phyloP scores from a whole-genome alignment of 2,888 invertebrate species.

The Therioaphis trifolii region DNA sequence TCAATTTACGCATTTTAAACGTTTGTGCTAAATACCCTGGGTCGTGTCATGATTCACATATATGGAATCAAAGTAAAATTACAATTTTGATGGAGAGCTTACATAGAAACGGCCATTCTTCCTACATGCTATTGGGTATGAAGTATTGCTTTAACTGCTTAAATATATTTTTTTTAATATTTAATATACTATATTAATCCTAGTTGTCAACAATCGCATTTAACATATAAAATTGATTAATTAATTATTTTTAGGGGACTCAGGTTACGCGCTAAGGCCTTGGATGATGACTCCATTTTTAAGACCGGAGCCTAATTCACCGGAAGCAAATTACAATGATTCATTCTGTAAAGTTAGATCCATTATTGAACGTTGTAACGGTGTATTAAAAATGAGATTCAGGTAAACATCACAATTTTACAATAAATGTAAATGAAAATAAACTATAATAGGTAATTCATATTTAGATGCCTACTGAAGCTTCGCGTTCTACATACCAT shows the following conservation, averaged over 20 bases:
- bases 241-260: constrained; percentile 7
- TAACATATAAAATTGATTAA: not conserved
- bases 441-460: not conserved
- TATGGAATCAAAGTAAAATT: constrained; percentile 10
- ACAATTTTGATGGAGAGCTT: not conserved
- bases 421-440: not conserved
- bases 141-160: not conserved
- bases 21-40: too few species aligned
- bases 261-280: constrained; percentile 19
- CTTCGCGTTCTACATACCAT: constrained; percentile 1
- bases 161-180: not conserved
- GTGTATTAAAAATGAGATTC: constrained; percentile 28
- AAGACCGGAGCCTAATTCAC: not conserved
- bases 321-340: constrained; percentile 8
- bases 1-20: too few species aligned
- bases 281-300: constrained; percentile 5
- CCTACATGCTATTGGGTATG: constrained; percentile 1
- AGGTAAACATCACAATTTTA: not conserved
- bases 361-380: constrained; percentile 17
- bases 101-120: not conserved
- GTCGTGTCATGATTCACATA: constrained; percentile 11
- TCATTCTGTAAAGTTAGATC: not conserved
- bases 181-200: too few species aligned
- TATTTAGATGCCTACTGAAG: constrained; percentile 18
- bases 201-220: too few species aligned